Conservation (phyloP, 2,888 invertebrate species). For the Campoplex capitator region DNA sequence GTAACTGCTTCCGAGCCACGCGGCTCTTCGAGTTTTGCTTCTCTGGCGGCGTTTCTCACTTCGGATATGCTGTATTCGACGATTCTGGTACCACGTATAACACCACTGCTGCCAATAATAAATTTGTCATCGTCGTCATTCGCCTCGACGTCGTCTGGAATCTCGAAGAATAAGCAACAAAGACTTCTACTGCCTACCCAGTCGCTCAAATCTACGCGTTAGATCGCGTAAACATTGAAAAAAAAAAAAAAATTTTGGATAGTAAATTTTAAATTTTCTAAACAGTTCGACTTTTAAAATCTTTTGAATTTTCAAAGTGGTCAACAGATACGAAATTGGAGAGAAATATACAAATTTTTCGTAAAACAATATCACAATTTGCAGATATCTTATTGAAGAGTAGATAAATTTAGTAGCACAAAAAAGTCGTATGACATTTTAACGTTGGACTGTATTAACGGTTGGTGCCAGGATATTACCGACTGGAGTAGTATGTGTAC, state of each 20-base stretch:
- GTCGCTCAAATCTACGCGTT: neutral
- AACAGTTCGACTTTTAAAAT: neutral
- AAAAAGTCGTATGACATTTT: neutral
- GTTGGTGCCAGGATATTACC: neutral
- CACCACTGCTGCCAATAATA: constrained; percentile 48
- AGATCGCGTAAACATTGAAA: neutral
- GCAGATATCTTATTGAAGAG: neutral
- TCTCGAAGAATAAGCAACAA: constrained; percentile 30
- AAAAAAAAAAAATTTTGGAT: neutral
- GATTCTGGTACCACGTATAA: constrained; percentile 26
- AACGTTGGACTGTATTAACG: neutral
- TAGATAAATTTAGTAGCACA: neutral
- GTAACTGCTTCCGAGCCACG: constrained; percentile 51
- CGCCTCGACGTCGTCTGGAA: constrained; percentile 31
- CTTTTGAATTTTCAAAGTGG: neutral
- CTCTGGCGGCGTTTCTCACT: constrained; percentile 12
- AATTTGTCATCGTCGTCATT: constrained; percentile 55
- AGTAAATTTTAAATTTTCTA: constrained; percentile 6
- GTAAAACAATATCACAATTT: neutral
- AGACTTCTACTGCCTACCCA: constrained; percentile 8
- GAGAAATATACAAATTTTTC: neutral
- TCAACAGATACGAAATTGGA: neutral
- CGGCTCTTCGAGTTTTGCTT: constrained; percentile 29
- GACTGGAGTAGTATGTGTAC: neutral
- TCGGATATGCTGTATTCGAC: constrained; percentile 10